Evolutionary conservation across 2,888 invertebrate species (phyloP).

Genomic region (Crossocerus cetratus): DNA sequence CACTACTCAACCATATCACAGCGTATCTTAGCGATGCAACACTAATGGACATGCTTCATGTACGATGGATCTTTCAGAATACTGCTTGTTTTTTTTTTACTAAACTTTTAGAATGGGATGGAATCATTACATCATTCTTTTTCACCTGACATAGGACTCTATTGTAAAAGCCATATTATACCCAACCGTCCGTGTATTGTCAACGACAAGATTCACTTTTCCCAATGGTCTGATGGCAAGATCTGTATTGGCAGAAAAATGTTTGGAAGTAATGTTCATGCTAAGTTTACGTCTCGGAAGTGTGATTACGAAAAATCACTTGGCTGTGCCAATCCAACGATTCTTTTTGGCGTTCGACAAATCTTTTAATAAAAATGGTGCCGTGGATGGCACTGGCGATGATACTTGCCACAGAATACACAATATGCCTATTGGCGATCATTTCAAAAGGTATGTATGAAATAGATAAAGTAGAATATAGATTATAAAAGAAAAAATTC

Average conservation of each 20-base stretch:
- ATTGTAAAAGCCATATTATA: conserved; percentile 90
- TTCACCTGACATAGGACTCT: conserved; percentile 83
- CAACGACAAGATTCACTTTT: conserved; percentile 88
- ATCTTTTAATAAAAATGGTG: conserved; percentile 77
- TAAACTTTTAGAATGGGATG: neutral
- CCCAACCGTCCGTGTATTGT: conserved; percentile 88
- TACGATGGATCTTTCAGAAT: conserved; percentile 68
- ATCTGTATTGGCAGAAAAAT: conserved; percentile 87
- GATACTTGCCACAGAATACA: conserved; percentile 30
- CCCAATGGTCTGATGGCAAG: conserved; percentile 89
- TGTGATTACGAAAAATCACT: conserved; percentile 86
- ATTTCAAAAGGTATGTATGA: conserved; percentile 32
- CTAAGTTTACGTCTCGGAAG: conserved; percentile 87
- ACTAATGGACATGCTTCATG: conserved; percentile 92
- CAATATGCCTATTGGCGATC: conserved; percentile 15
- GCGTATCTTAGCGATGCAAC: conserved; percentile 90
- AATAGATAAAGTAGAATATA: neutral
- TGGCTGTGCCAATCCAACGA: conserved; percentile 83
- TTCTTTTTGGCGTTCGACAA: conserved; percentile 92
- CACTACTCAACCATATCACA: conserved; percentile 87
- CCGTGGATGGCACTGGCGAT: conserved; percentile 24
- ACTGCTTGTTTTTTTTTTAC: no score
- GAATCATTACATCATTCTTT: neutral
- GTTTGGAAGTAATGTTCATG: conserved; percentile 89
- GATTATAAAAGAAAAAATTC: neutral